Conservation (phyloP, 2,888 invertebrate species). For the Acrocera orbiculus region DNA sequence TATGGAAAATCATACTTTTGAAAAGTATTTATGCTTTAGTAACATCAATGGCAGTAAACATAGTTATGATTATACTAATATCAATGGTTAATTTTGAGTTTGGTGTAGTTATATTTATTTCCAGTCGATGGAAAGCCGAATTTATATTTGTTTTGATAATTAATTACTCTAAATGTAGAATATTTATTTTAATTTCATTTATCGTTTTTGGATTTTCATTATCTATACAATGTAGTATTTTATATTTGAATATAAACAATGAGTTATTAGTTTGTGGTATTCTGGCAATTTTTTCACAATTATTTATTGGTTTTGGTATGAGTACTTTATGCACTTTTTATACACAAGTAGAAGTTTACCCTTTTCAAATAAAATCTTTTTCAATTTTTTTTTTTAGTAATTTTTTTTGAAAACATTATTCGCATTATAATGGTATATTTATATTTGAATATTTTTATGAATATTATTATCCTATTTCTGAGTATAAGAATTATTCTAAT, state of each 20-base stretch:
- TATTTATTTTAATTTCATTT: slow-evolving; percentile 1
- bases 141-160: too few species aligned
- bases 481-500: slow-evolving; percentile 1
- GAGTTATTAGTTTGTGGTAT: too few species aligned
- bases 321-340: background rate
- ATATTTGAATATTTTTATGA: background rate
- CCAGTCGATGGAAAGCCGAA: too few species aligned
- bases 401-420: background rate
- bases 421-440: background rate
- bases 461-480: background rate
- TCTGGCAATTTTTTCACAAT: slow-evolving; percentile 1
- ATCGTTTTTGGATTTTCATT: background rate
- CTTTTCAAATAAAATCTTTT: too few species aligned
- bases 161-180: too few species aligned
- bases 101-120: too few species aligned
- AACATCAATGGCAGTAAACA: slow-evolving; percentile 1
- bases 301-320: slow-evolving; percentile 2
- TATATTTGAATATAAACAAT: too few species aligned
- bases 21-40: background rate
- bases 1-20: slow-evolving; percentile 2
- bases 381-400: background rate
- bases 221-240: background rate
- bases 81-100: too few species aligned
- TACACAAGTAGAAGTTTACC: too few species aligned
- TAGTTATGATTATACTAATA: too few species aligned